Base-by-base conservation (phyloP, 2,797 vertebrate genomes). In the Hippoglossus hippoglossus region DNA sequence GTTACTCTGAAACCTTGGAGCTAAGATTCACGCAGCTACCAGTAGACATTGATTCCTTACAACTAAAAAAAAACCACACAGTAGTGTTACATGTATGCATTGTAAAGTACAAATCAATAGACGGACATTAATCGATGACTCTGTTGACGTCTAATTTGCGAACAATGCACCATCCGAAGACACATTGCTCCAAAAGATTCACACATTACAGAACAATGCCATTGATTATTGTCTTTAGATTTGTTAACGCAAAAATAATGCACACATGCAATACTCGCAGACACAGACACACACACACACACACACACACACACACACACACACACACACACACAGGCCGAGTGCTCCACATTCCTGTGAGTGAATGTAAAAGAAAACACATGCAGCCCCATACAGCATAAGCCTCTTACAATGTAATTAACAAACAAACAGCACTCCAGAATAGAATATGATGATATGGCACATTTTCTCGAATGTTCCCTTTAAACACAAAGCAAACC, bases 361-460 rank as follows among this genome's bases (percentile, higher is more conserved):
- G 18, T 18, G 54, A 54, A 59, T 86, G 66, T 41, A 15, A 72
- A 15, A 67, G 54, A 74, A 82, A 82, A 81, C 58, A 80, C 63
- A 69, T 1, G 15, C 36, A 15, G 70, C 64, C 19, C 21, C 65
- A 15, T 22, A 56, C 49, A 56, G 26, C 3, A 18, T 77, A 83
- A 81, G 73, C 73, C 65, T 87, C 73, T 85, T 83, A 81, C 64
- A 71, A 47, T 47, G 72, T 77, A 73, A 87, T 84, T 82, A 86
- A 73, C 63, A 65, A 67, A 71, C 67, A 78, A 78, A 47, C 56
- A 72, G 31, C 36, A 39, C n/a, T 64, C 71, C 10, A 31, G 73
- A 86, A 80, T 64, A 73, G 80, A 80, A 80, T 15, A 19, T 59
- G 77, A 68, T 79, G 81, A 87, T 21, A 49, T 5, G 3, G 61